Percentiles rank a stretch among this genome's conserved stretches.
Evolutionary conservation across 2,113 vertebrate species (phyloP).

Genomic region (Nothoprocta pentlandii): DNA sequence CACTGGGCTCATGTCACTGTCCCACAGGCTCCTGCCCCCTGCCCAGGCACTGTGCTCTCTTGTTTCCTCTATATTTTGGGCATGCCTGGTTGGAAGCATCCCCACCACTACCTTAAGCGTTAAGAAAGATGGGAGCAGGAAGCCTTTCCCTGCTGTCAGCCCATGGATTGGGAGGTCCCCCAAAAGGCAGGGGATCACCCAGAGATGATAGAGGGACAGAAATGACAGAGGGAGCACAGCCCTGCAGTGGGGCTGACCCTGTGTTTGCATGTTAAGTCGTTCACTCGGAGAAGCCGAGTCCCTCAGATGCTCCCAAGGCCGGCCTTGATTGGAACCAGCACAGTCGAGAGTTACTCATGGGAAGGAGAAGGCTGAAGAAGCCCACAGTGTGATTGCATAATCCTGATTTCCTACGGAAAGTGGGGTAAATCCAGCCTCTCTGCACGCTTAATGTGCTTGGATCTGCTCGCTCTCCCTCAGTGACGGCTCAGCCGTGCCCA

Average conservation of each 20-base stretch:
- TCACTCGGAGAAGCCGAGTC: neutral
- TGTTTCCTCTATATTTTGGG: too few species aligned
- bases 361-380: neutral
- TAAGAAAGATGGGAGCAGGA: too few species aligned
- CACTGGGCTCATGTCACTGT: too few species aligned
- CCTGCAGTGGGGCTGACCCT: too few species aligned
- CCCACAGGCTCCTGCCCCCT: too few species aligned
- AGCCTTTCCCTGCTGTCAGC: neutral
- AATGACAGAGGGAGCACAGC: neutral
- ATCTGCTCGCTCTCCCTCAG: neutral
- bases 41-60: neutral
- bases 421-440: neutral
- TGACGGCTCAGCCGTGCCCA: fast-evolving
- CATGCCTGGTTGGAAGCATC: neutral
- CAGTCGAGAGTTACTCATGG: neutral
- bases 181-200: too few species aligned
- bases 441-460: too few species aligned
- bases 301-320: too few species aligned
- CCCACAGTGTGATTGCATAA: neutral
- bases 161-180: neutral
- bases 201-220: too few species aligned
- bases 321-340: neutral
- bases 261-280: too few species aligned
- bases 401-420: fast-evolving
- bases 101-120: neutral